Conservation (phyloP, 2,113 vertebrate genomes). For the Glaucidium brasilianum region DNA sequence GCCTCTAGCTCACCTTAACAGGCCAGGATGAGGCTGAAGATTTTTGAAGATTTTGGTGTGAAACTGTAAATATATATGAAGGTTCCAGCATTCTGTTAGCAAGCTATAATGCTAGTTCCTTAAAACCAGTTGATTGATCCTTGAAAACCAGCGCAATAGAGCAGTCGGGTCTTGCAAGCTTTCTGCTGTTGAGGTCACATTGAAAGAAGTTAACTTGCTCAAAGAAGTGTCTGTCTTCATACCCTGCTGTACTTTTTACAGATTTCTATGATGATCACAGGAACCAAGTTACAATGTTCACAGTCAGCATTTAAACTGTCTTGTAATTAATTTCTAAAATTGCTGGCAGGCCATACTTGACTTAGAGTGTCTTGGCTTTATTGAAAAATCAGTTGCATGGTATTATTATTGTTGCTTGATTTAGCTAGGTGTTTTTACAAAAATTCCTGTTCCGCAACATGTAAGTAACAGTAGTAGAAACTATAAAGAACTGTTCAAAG, state of each 20-base stretch:
- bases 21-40: not conserved
- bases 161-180: not conserved
- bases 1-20: not conserved
- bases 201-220: not conserved
- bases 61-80: not conserved
- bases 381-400: not conserved
- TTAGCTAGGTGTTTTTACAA: not conserved
- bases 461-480: not conserved
- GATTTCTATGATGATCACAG: rapidly evolving
- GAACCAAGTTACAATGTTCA: not conserved
- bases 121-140: not conserved
- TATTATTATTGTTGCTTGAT: not conserved
- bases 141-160: not conserved
- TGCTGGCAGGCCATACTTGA: not conserved
- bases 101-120: not conserved
- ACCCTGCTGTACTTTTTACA: not conserved
- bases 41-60: not conserved
- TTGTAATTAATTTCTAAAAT: not conserved
- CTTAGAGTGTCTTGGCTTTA: not conserved
- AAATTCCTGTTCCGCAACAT: not conserved
- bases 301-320: not conserved
- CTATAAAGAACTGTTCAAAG: not conserved
- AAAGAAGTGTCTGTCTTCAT: not conserved
- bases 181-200: not conserved
- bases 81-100: not conserved